Evolutionary conservation across 92 coral and sea anemone species (phyloP), one percentile per base, ranked within the genome.

Genomic region (Bergia puertoricense): DNA sequence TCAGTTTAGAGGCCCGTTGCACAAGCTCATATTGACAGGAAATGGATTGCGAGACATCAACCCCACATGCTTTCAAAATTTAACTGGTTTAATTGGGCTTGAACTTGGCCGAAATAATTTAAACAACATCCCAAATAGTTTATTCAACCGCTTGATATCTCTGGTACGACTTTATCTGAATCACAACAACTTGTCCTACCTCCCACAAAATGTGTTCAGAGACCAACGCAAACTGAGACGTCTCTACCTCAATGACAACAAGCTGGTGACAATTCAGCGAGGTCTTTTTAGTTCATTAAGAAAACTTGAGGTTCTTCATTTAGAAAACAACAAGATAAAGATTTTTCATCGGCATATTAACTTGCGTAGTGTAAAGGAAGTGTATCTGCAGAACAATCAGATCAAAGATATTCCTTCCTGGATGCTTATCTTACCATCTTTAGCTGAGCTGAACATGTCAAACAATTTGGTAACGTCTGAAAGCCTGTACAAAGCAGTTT

Each of bases 91-190:
- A 48, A 73, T 48, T 18, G 65, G 57, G 4, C 22, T 85, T n/a
- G 77, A 85, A 67, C 77, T 85, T 48, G 77, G 88, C 57, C 11
- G 11, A n/a, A 82, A 82, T 73, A 57, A 62, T 2, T 44, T 82
- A 22, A 82, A 50, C 23, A 42, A 54, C 16, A 37, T 82, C 13
- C 86, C 86, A 42, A 50, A 18, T 2, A 51, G 22, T 11, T 40
- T 82, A 38, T 66, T 82, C 9, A 37, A 56, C 16, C 30, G 74
- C 45, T 51, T 74, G 38, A 15, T 40, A 44, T 71, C 30, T 8
- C 76, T 82, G 5, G 86, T 82, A 9, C 62, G 51, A 5, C 23
- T 82, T 2, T 65, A 54, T 38, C 48, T 66, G 36, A 40, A 51
- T 40, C 48, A 85, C 18, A 85, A 85, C 88, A 85, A 67, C 41